Percentiles rank a stretch among this genome's conserved stretches.
Evolutionary conservation across 2,888 invertebrate species (phyloP).

Genomic region (Vandiemenella viatica): DNA sequence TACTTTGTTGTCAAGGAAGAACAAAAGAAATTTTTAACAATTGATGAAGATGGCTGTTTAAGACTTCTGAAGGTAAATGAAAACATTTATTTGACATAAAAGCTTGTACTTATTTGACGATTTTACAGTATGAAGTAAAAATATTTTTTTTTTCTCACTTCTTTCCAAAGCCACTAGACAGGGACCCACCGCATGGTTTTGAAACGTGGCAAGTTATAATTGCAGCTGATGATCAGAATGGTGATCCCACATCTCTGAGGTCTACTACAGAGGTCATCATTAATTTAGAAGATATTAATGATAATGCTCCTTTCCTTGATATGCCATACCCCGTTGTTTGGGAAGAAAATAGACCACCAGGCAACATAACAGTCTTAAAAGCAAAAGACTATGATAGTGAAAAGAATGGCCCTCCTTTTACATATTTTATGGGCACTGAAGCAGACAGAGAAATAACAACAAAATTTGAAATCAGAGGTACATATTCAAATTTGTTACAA

Average conservation of each 20-base stretch:
- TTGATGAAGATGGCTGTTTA: slow-evolving; percentile 62
- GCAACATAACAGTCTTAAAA: slow-evolving; percentile 47
- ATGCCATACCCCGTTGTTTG: slow-evolving; percentile 69
- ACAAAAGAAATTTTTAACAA: slow-evolving; percentile 51
- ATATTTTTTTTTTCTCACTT: no score
- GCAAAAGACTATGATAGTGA: slow-evolving; percentile 70
- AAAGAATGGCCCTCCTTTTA: slow-evolving; percentile 76
- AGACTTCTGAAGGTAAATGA: slow-evolving; percentile 41
- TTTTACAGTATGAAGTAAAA: no score
- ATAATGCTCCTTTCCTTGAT: slow-evolving; percentile 79
- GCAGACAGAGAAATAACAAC: slow-evolving; percentile 50
- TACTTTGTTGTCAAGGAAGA: slow-evolving; percentile 59
- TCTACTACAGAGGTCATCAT: slow-evolving; percentile 51
- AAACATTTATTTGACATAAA: no score
- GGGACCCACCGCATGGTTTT: slow-evolving; percentile 78
- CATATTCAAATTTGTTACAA: not conserved
- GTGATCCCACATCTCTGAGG: slow-evolving; percentile 41
- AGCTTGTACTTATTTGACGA: no score
- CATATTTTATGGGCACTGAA: slow-evolving; percentile 47
- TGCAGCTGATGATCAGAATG: slow-evolving; percentile 60
- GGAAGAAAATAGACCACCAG: slow-evolving; percentile 62
- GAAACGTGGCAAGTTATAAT: slow-evolving; percentile 54
- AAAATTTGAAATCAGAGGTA: slow-evolving; percentile 48
- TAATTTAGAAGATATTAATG: slow-evolving; percentile 66
- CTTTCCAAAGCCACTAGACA: slow-evolving; percentile 51